Percentiles rank a stretch among this genome's conserved stretches.
phyloP scores from a whole-genome alignment of 2,888 invertebrate genomes.

The Lasioglossum villosulum region DNA sequence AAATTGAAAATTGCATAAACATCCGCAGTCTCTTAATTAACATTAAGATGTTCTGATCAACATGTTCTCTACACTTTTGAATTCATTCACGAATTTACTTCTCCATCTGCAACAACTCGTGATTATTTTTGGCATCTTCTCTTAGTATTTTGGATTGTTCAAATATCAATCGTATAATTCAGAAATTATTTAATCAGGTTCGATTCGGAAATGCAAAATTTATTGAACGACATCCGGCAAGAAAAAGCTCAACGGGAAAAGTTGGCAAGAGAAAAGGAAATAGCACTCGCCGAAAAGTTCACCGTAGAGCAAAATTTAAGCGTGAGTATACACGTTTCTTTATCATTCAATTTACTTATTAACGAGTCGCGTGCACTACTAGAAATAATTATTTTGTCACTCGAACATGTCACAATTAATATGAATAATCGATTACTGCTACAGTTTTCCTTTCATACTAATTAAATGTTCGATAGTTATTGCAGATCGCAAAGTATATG shows the following conservation, averaged over 20 bases:
- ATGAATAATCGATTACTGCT: not conserved
- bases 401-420: not conserved
- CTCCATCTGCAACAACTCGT: no score
- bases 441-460: not conserved
- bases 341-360: not conserved
- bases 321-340: slow-evolving; percentile 86
- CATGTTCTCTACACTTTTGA: no score
- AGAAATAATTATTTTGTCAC: not conserved
- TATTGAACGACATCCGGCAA: slow-evolving; percentile 93
- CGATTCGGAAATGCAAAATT: slow-evolving; percentile 90
- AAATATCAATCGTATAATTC: not conserved
- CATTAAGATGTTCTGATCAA: no score
- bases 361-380: not conserved
- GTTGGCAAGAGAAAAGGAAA: slow-evolving; percentile 93
- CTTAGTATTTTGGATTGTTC: not conserved
- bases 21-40: no score
- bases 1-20: no score
- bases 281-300: slow-evolving; percentile 94
- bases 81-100: no score
- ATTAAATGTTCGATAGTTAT: not conserved
- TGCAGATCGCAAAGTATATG: not conserved
- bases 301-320: slow-evolving; percentile 94
- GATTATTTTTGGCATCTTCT: not conserved
- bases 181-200: slow-evolving; percentile 40
- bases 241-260: slow-evolving; percentile 93